These are phyloP conservation scores for Zoanthus gigantus DNA, from an alignment of 92 coral and sea anemone species.

Conservation along the genomic window DNA sequence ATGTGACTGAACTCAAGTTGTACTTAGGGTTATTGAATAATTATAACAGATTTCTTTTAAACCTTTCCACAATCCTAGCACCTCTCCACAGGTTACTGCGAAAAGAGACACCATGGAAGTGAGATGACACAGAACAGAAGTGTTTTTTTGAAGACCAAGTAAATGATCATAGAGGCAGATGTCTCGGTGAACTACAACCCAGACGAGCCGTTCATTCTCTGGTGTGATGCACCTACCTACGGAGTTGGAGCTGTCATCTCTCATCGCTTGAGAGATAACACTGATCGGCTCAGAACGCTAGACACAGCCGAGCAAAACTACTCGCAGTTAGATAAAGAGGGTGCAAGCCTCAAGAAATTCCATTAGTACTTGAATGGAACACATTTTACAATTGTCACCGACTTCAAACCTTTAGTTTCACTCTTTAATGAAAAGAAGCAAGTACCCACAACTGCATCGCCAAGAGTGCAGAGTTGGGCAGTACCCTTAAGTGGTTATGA, in stretches of 20 bases:
- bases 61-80: constrained; percentile 14
- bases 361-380: constrained; percentile 56
- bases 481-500: constrained; percentile 49
- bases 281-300: constrained; percentile 37
- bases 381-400: constrained; percentile 66
- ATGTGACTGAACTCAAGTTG: background rate
- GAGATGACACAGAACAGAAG: constrained; percentile 22
- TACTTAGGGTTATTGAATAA: constrained; percentile 15
- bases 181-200: constrained; percentile 42
- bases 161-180: constrained; percentile 23
- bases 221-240: constrained; percentile 40
- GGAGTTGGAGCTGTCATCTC: constrained; percentile 52
- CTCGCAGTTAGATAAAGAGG: constrained; percentile 41
- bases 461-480: too few relatives aligned
- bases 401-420: constrained; percentile 59
- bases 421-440: constrained; percentile 59
- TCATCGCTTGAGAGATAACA: constrained; percentile 30
- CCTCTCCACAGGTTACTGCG: constrained; percentile 34
- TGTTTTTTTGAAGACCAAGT: constrained; percentile 13
- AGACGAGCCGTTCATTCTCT: constrained; percentile 13
- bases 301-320: constrained; percentile 21
- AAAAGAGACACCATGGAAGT: constrained; percentile 6
- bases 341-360: constrained; percentile 27
- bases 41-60: constrained; percentile 18
- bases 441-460: too few relatives aligned